Evolutionary conservation across 2,797 vertebrate genomes (phyloP).

Genomic region (Epinephelus awoara): DNA sequence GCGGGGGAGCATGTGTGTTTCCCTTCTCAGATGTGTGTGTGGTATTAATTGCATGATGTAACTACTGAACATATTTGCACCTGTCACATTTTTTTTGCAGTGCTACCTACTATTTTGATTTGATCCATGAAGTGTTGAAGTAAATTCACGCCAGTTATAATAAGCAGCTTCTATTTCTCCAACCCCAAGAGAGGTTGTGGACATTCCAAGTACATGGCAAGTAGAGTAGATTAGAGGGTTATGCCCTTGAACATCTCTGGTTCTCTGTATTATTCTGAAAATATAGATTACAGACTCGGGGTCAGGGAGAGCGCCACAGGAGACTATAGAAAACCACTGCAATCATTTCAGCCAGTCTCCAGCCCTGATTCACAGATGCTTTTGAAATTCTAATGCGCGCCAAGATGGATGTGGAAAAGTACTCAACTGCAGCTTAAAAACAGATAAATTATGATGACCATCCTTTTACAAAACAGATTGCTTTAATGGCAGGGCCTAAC

Average conservation of each 20-base stretch:
- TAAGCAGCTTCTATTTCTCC: constrained; percentile 52
- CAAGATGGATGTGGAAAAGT: constrained; percentile 75
- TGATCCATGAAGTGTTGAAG: not conserved
- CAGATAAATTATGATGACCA: constrained; percentile 65
- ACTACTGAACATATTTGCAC: constrained; percentile 40
- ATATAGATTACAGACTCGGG: constrained; percentile 81
- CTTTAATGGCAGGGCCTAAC: constrained; percentile 52
- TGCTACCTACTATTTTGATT: constrained; percentile 6
- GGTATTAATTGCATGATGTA: constrained; percentile 44
- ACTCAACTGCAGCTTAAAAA: constrained; percentile 73
- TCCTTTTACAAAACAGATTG: constrained; percentile 66
- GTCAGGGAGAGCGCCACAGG: constrained; percentile 73
- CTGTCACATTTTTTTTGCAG: constrained; percentile 1
- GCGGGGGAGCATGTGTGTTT: constrained; percentile 8
- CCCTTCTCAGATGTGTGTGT: not conserved
- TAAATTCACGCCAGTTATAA: constrained; percentile 14
- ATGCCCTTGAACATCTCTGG: constrained; percentile 80
- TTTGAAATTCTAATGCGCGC: constrained; percentile 77
- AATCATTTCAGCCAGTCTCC: constrained; percentile 74
- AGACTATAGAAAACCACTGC: constrained; percentile 80
- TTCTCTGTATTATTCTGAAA: constrained; percentile 83
- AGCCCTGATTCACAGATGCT: constrained; percentile 66
- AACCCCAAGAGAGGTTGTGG: constrained; percentile 58
- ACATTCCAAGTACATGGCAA: constrained; percentile 69
- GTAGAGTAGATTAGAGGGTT: constrained; percentile 84